A percentile compares a stretch with the other conserved stretches of the same genome.
Evolutionary conservation across 2,797 vertebrate species (phyloP).

Genomic region (Megalops cyprinoides): DNA sequence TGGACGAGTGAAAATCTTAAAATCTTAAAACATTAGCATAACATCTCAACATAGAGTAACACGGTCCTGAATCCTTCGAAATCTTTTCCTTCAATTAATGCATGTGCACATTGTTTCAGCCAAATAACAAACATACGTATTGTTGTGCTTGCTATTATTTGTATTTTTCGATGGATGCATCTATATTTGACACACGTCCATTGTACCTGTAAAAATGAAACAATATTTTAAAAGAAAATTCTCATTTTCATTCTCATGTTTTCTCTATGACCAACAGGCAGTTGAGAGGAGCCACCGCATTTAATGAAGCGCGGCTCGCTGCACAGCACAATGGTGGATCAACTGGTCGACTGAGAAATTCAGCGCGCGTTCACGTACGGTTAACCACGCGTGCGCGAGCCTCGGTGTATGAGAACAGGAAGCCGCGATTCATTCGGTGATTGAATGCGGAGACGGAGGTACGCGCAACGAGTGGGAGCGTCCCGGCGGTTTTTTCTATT

Average conservation of each 20-base stretch:
- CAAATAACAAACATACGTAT: no score
- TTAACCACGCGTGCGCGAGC: slow-evolving; percentile 40
- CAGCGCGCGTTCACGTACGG: slow-evolving; percentile 5
- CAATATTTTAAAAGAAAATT: neutral
- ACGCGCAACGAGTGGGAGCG: neutral
- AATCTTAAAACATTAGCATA: no score
- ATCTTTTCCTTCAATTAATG: no score
- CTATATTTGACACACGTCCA: no score
- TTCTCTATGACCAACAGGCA: neutral
- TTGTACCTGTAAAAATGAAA: no score
- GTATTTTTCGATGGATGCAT: no score
- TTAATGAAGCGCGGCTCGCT: neutral
- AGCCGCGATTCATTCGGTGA: slow-evolving; percentile 41
- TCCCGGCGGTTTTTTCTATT: neutral
- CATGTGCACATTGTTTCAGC: no score
- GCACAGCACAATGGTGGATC: neutral
- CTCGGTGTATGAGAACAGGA: slow-evolving; percentile 50
- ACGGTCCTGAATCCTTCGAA: no score
- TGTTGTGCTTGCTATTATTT: no score
- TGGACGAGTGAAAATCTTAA: no score
- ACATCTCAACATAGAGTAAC: no score
- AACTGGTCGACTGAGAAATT: slow-evolving; percentile 25
- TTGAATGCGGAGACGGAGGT: slow-evolving; percentile 30
- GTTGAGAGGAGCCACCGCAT: neutral
- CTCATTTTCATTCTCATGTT: neutral